Evolutionary conservation across 2,797 vertebrate species (phyloP).

Genomic region (Manis crassicaudata): DNA sequence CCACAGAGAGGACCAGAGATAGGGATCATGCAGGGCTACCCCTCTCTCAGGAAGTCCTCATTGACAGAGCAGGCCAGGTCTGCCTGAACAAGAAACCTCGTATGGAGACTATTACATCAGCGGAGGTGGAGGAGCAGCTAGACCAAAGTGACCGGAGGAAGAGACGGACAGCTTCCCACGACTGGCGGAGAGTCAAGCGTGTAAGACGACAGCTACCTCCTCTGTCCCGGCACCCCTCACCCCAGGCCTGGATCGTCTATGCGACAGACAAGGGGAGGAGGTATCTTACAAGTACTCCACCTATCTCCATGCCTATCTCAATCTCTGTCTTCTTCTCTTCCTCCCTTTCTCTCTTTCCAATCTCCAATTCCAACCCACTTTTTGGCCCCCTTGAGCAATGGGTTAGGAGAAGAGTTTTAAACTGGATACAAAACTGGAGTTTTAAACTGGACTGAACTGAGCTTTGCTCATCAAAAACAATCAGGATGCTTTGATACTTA

Average conservation of each 20-base stretch:
- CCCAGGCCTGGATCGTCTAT: background rate
- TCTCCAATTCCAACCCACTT: background rate
- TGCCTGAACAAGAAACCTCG: background rate
- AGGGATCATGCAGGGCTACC: background rate
- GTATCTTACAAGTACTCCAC: background rate
- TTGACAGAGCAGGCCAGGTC: background rate
- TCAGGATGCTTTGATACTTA: background rate
- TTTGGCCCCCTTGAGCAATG: background rate
- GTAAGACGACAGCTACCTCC: background rate
- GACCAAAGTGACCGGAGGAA: background rate
- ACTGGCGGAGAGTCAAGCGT: background rate
- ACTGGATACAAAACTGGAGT: background rate
- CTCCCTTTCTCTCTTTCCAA: background rate
- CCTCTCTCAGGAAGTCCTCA: slow-evolving; percentile 6
- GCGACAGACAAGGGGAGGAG: background rate
- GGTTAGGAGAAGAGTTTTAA: background rate
- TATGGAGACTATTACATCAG: background rate
- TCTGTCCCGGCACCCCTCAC: background rate
- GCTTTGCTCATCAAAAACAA: slow-evolving; percentile 1
- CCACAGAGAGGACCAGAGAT: background rate
- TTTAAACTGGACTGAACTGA: background rate
- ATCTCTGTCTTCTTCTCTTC: no score
- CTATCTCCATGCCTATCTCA: background rate
- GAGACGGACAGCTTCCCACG: background rate
- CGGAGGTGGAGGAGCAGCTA: background rate